A percentile compares a stretch with the other conserved stretches of the same genome.
Conservation (phyloP, 2,113 vertebrate genomes). For the Reinhardtius hippoglossoides region DNA sequence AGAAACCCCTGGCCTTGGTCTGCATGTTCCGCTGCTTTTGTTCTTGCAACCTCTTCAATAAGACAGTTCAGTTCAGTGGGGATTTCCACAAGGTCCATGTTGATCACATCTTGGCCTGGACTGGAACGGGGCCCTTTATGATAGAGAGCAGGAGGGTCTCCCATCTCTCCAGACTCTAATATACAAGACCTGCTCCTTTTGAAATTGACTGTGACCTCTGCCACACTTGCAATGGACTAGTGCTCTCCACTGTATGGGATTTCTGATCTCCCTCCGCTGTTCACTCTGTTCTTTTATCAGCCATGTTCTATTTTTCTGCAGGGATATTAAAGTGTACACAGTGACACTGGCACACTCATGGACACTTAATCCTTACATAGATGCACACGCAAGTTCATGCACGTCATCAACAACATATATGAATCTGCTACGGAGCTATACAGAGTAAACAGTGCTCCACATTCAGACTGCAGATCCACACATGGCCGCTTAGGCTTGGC, state of each 20-base stretch:
- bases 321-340: slow-evolving; percentile 75
- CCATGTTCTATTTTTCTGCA: slow-evolving; percentile 67
- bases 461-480: slow-evolving; percentile 14
- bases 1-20: slow-evolving; percentile 37
- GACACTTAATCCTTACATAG: slow-evolving; percentile 32
- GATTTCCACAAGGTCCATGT: slow-evolving; percentile 76
- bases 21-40: slow-evolving; percentile 58
- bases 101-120: slow-evolving; percentile 79
- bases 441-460: neutral
- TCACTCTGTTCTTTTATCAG: slow-evolving; percentile 70
- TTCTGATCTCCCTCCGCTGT: slow-evolving; percentile 60
- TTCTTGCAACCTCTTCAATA: slow-evolving; percentile 62
- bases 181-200: slow-evolving; percentile 78
- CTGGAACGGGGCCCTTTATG: slow-evolving; percentile 67
- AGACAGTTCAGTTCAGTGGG: slow-evolving; percentile 60
- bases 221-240: slow-evolving; percentile 79
- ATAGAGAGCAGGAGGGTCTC: slow-evolving; percentile 76
- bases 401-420: slow-evolving; percentile 31
- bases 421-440: slow-evolving; percentile 22
- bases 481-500: slow-evolving; percentile 4
- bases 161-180: slow-evolving; percentile 78
- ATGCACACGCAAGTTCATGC: neutral
- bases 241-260: slow-evolving; percentile 76
- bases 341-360: slow-evolving; percentile 36
- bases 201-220: slow-evolving; percentile 82